These are phyloP conservation scores for Fulica atra DNA, from an alignment of 2,113 vertebrate species.

Conservation along the genomic window DNA sequence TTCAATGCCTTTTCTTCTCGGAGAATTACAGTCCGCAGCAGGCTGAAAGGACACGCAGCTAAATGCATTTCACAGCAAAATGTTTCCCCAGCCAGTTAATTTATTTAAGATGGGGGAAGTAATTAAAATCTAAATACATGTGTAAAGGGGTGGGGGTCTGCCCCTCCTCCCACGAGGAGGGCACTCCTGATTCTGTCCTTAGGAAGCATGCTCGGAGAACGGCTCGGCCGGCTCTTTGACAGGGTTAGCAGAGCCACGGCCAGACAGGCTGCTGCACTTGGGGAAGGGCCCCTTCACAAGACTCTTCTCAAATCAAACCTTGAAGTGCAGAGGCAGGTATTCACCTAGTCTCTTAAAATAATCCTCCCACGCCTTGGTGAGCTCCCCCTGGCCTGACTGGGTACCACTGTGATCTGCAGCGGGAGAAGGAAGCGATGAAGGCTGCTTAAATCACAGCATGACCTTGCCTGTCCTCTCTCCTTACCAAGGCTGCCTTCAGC, in stretches of 20 bases:
- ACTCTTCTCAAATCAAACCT: neutral
- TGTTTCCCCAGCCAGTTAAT: constrained; percentile 41
- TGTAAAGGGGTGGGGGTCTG: constrained; percentile 53
- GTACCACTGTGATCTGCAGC: constrained; percentile 77
- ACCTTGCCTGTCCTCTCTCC: neutral
- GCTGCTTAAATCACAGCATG: neutral
- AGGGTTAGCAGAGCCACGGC: neutral
- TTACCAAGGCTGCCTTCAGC: neutral
- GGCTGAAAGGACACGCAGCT: constrained; percentile 40
- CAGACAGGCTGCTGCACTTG: neutral
- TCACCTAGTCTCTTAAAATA: constrained; percentile 75
- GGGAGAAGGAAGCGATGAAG: neutral
- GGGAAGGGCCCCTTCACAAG: neutral
- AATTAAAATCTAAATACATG: constrained; percentile 69
- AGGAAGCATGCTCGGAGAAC: neutral
- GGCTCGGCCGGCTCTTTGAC: neutral
- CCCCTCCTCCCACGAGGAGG: constrained; percentile 46
- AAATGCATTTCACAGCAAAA: constrained; percentile 31
- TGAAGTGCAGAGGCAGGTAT: neutral
- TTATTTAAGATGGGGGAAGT: constrained; percentile 50
- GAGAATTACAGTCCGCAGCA: constrained; percentile 21
- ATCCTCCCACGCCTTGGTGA: constrained; percentile 65
- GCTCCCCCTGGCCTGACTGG: constrained; percentile 79
- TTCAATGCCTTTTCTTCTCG: constrained; percentile 38
- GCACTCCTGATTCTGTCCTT: constrained; percentile 27